Evolutionary conservation across 2,797 vertebrate genomes (phyloP), one percentile per base, ranked within the genome.

Genomic region (Lerista edwardsae): DNA sequence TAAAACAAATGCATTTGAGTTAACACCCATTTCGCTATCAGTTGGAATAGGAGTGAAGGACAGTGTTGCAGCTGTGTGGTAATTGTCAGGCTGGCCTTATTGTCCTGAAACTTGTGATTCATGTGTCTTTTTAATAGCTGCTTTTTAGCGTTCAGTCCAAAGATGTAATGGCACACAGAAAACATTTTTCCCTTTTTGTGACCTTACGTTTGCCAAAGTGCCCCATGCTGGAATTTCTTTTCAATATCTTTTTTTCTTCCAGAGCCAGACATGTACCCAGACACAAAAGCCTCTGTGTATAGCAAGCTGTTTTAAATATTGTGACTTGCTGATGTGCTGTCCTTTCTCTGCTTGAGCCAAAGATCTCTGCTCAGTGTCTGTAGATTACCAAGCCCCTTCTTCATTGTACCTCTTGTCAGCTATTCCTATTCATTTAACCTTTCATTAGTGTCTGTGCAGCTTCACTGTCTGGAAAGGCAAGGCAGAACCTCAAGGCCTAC

Each of bases 391-490:
- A 96, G 94, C 94, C 92, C 95, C 94, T 97, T 96, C 96, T 97
- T 98, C 97, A 98, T 98, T 98, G 97, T 97, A 97, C 95, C 97
- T 97, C 96, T 97, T 98, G 97, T 98, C 97, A 98, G 97, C 97
- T 97, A 97, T 97, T 98, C 97, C 97, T 98, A 97, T 98, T 98
- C 98, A 97, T 98, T 98, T 99, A 98, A 98, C 98, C 98, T 98
- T 98, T 98, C 97, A 98, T 98, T 98, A 98, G 96, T 97, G 97
- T 97, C 97, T 97, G 97, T 96, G 96, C 97, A 97, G 97, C 96
- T 96, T 97, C 97, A 96, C 97, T 97, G 96, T 97, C 96, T 97
- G 94, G 94, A 96, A 94, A 95, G 92, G 93, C 94, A 95, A 96
- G 97, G 97, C 96, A 96, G 97, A 97, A 96, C 97, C 97, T 96